phyloP scores from a whole-genome alignment of 2,888 invertebrate genomes.

The Cryptocheilus praepositus region DNA sequence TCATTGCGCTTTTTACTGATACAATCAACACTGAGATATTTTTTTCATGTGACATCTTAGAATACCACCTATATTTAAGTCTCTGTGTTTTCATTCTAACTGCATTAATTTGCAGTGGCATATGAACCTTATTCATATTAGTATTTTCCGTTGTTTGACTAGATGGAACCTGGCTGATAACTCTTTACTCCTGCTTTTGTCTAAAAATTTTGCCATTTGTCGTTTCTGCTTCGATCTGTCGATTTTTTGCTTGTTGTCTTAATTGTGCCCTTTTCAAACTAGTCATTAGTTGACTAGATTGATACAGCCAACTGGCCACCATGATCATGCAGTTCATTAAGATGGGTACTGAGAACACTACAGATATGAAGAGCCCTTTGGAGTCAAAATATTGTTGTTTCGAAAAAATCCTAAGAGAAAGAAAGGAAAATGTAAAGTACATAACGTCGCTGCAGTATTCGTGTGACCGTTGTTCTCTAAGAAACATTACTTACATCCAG shows the following conservation, averaged over 20 bases:
- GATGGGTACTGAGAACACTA: slow-evolving; percentile 95
- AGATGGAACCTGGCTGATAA: slow-evolving; percentile 22
- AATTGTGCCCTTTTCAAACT: slow-evolving; percentile 89
- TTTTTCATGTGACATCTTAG: not conserved
- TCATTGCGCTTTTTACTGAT: too few relatives aligned
- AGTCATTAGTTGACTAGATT: slow-evolving; percentile 91
- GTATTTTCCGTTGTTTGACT: slow-evolving; percentile 33
- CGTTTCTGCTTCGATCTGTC: slow-evolving; percentile 53
- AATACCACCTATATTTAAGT: slow-evolving; percentile 9
- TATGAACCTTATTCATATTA: not conserved
- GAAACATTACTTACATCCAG: slow-evolving; percentile 79
- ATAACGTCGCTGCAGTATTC: slow-evolving; percentile 17
- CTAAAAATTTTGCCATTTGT: slow-evolving; percentile 34
- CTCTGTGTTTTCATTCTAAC: not conserved
- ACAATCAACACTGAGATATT: too few relatives aligned
- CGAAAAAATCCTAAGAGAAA: slow-evolving; percentile 82
- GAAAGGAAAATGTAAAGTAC: slow-evolving; percentile 3
- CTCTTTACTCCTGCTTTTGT: slow-evolving; percentile 44
- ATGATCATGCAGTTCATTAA: slow-evolving; percentile 94
- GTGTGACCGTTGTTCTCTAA: slow-evolving; percentile 20
- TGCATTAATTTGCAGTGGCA: not conserved
- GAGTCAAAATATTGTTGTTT: slow-evolving; percentile 96
- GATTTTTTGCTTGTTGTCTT: slow-evolving; percentile 80
- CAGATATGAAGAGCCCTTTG: slow-evolving; percentile 94
- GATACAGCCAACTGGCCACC: slow-evolving; percentile 94